phyloP scores from a whole-genome alignment of 2,888 invertebrate species.

The Cotesia congregata region DNA sequence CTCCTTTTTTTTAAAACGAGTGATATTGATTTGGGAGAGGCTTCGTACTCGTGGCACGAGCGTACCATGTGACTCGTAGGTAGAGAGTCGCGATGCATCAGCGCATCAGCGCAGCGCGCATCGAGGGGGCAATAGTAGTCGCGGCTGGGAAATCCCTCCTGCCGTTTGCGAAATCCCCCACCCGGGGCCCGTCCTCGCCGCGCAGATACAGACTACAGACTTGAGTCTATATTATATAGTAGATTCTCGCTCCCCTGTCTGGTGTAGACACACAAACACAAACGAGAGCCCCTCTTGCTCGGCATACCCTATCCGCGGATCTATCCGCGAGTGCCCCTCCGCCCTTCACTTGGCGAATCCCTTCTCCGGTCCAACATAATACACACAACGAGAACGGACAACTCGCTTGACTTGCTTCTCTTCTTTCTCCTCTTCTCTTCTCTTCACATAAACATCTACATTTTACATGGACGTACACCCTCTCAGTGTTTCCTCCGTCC shows the following conservation, averaged over 20 bases:
- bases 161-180: slow-evolving; percentile 38
- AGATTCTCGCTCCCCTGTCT: no score
- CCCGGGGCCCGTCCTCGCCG: slow-evolving; percentile 18
- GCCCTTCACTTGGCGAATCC: slow-evolving; percentile 10
- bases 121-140: slow-evolving; percentile 57
- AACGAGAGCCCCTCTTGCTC: slow-evolving; percentile 39
- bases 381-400: background rate
- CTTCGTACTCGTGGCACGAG: slow-evolving; percentile 67
- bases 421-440: slow-evolving; percentile 11
- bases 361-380: slow-evolving; percentile 3
- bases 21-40: slow-evolving; percentile 70
- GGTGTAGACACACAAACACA: no score
- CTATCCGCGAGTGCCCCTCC: slow-evolving; percentile 39
- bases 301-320: slow-evolving; percentile 45
- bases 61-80: slow-evolving; percentile 63
- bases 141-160: slow-evolving; percentile 44
- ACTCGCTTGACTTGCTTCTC: slow-evolving; percentile 29
- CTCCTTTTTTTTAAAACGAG: slow-evolving; percentile 68
- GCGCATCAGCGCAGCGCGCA: slow-evolving; percentile 67
- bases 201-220: slow-evolving; percentile 1
- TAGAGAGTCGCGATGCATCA: slow-evolving; percentile 65
- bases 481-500: slow-evolving; percentile 6
- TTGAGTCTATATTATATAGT: no score
- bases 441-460: background rate
- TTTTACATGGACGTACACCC: slow-evolving; percentile 7